Percentiles rank a stretch among this genome's conserved stretches.
Evolutionary conservation across 1,140 invertebrate genomes (phyloP).

Genomic region (Cyrtorhinus lividipennis): DNA sequence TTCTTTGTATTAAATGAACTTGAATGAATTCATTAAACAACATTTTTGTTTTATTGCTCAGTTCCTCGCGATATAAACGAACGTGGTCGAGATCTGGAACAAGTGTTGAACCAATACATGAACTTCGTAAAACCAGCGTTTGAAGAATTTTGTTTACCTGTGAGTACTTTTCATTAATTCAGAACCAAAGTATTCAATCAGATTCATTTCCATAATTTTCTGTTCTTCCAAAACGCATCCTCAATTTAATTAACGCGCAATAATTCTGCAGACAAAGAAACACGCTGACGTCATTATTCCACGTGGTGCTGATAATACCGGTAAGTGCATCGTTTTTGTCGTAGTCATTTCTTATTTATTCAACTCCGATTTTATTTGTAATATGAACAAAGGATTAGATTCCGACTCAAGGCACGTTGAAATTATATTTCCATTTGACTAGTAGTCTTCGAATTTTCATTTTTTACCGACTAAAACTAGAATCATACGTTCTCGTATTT

Average conservation of each 20-base stretch:
- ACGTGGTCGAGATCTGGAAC: slow-evolving; percentile 80
- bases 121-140: slow-evolving; percentile 97
- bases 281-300: slow-evolving; percentile 99
- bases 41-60: slow-evolving; percentile 30
- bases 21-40: background rate
- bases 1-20: slow-evolving; percentile 13
- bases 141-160: slow-evolving; percentile 96
- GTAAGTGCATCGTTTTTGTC: slow-evolving; percentile 46
- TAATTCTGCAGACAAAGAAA: slow-evolving; percentile 91
- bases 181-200: background rate
- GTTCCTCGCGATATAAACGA: slow-evolving; percentile 90
- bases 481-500: background rate
- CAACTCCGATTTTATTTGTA: too few relatives aligned
- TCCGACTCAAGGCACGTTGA: too few relatives aligned
- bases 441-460: too few relatives aligned
- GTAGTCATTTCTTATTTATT: too few relatives aligned
- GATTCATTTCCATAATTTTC: background rate
- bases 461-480: too few relatives aligned
- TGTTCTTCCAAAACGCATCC: too few relatives aligned
- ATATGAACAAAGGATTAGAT: too few relatives aligned
- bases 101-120: slow-evolving; percentile 92
- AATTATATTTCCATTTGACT: too few relatives aligned
- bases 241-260: too few relatives aligned
- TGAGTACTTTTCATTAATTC: slow-evolving; percentile 35
- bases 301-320: slow-evolving; percentile 87